Evolutionary conservation across 2,113 vertebrate species (phyloP).

Genomic region (Haliaeetus leucogaster): DNA sequence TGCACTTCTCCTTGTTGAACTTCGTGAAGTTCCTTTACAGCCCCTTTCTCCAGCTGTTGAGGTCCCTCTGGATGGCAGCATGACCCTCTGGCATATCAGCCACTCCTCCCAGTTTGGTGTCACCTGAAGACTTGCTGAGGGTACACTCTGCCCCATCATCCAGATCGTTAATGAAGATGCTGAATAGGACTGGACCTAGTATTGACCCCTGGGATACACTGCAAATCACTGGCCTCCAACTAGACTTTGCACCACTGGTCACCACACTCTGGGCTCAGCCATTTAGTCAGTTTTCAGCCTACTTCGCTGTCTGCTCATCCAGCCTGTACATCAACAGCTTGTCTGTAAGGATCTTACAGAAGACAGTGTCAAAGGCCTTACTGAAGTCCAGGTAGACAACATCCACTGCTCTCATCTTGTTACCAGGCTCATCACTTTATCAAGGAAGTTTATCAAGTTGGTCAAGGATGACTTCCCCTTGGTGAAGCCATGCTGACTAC

Average conservation of each 20-base stretch:
- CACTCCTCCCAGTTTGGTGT: no score
- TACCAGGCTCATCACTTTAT: neutral
- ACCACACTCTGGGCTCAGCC: neutral
- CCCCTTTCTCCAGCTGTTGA: no score
- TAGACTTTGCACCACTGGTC: neutral
- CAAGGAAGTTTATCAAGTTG: neutral
- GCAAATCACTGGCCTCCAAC: neutral
- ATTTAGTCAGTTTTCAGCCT: neutral
- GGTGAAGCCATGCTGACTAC: neutral
- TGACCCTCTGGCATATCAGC: no score
- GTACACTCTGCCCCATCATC: no score
- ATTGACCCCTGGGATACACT: no score
- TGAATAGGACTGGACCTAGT: no score
- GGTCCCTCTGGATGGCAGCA: no score
- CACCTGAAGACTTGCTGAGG: no score
- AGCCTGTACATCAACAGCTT: neutral
- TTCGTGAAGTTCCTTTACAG: no score
- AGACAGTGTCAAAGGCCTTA: neutral
- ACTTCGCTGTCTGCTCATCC: neutral
- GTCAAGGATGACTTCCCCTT: neutral
- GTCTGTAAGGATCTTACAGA: neutral
- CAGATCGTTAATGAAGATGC: no score
- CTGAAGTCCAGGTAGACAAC: neutral
- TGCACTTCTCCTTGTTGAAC: no score
- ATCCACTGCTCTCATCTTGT: neutral